Evolutionary conservation across 2,113 vertebrate genomes (phyloP).

Genomic region (Aythya baeri): DNA sequence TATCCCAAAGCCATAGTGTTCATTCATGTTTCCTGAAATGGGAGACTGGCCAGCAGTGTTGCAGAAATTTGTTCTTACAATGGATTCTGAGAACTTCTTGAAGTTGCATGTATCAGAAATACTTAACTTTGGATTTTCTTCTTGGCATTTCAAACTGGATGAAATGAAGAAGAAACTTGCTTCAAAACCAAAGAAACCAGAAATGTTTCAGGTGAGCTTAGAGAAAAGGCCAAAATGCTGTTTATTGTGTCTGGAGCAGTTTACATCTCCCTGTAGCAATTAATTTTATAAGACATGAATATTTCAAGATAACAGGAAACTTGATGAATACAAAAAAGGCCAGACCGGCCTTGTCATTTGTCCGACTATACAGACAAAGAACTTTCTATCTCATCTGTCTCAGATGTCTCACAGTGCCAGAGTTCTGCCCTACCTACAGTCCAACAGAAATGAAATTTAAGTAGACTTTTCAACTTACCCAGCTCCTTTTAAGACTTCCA

Average conservation of each 20-base stretch:
- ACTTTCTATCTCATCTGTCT: not conserved
- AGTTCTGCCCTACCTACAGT: not conserved
- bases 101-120: not conserved
- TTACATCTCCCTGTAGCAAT: not conserved
- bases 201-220: not conserved
- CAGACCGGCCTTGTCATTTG: not conserved
- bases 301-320: not conserved
- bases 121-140: not conserved
- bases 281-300: slow-evolving; percentile 15
- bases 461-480: not conserved
- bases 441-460: not conserved
- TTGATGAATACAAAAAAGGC: slow-evolving; percentile 1
- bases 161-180: not conserved
- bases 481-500: not conserved
- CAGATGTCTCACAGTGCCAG: not conserved
- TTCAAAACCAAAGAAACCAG: not conserved
- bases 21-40: not conserved
- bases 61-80: not conserved
- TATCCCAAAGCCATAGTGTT: not conserved
- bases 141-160: not conserved
- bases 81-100: not conserved
- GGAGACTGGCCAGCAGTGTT: not conserved
- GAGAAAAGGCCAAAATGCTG: not conserved
- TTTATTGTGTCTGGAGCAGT: slow-evolving; percentile 9
- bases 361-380: not conserved